A percentile compares a stretch with the other conserved stretches of the same genome.
Conservation (phyloP, 37 sponge, comb jelly and placozoan species). For the Crambe crambe region DNA sequence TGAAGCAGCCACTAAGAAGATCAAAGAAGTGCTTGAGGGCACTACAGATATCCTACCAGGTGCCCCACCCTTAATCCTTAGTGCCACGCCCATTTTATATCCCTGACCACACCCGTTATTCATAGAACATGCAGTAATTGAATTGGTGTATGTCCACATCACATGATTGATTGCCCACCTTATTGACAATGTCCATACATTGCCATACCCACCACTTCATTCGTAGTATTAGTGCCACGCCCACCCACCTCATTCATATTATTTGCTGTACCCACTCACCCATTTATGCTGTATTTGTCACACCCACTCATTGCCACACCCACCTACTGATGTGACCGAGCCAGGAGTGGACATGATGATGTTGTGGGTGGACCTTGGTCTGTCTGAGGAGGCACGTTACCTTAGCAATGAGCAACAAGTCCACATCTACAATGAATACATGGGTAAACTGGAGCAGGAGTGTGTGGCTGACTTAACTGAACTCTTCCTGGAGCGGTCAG, state of each 20-base stretch:
- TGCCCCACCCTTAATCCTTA: too few relatives aligned
- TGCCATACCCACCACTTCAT: too few relatives aligned
- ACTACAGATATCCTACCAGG: slow-evolving; percentile 38
- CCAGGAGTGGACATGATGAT: slow-evolving; percentile 41
- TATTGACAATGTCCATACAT: too few relatives aligned
- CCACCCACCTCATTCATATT: too few relatives aligned
- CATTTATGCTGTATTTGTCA: too few relatives aligned
- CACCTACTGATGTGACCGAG: not conserved
- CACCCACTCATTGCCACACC: not conserved
- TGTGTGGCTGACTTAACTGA: slow-evolving; percentile 54
- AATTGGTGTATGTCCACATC: too few relatives aligned
- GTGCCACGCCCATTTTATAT: too few relatives aligned
- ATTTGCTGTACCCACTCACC: too few relatives aligned
- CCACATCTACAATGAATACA: slow-evolving; percentile 55
- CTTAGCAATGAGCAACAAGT: not conserved
- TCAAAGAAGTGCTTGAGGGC: not conserved
- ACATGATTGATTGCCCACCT: too few relatives aligned
- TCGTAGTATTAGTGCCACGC: too few relatives aligned
- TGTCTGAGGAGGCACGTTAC: slow-evolving; percentile 10
- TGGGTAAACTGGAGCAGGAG: slow-evolving; percentile 40
- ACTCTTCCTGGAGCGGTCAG: slow-evolving; percentile 60
- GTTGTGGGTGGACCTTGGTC: slow-evolving; percentile 33
- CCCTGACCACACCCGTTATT: too few relatives aligned
- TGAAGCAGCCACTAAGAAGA: slow-evolving; percentile 15
- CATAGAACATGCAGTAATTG: too few relatives aligned